Conservation (phyloP, 2,113 vertebrate species). For the Hydropotes inermis region DNA sequence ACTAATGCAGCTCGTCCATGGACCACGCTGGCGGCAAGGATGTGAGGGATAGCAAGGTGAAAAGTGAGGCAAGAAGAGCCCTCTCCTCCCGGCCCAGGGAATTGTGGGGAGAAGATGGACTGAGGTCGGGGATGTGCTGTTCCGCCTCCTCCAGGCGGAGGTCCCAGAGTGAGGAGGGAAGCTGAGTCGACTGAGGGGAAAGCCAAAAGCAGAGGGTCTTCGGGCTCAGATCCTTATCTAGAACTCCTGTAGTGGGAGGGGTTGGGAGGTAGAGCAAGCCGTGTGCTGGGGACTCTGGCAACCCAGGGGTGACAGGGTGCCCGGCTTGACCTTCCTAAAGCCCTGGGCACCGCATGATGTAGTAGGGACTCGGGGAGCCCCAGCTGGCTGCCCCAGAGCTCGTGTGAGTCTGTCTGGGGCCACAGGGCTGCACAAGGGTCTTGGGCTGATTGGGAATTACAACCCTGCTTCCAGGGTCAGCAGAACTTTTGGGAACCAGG, state of each 20-base stretch:
- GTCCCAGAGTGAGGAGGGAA: not conserved
- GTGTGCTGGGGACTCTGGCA: not conserved
- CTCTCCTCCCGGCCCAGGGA: too few relatives aligned
- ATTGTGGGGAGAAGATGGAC: not conserved
- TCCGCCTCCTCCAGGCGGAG: not conserved
- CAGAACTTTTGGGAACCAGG: not conserved
- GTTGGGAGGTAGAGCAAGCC: too few relatives aligned
- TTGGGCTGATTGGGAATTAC: not conserved
- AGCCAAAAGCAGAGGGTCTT: not conserved
- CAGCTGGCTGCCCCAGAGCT: not conserved
- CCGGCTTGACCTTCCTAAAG: not conserved
- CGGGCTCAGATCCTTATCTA: not conserved
- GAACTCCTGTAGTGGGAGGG: not conserved
- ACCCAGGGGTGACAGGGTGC: not conserved
- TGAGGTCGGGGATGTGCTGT: not conserved
- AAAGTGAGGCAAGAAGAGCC: not conserved
- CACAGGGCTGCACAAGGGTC: not conserved
- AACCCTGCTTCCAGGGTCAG: not conserved
- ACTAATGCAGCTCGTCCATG: accelerated
- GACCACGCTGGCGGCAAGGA: accelerated
- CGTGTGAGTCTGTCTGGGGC: not conserved
- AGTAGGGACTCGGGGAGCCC: not conserved
- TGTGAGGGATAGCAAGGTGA: not conserved
- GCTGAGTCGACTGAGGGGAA: not conserved
- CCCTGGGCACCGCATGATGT: accelerated